Evolutionary conservation across 92 coral and sea anemone species (phyloP).

Genomic region (Anthopleura xanthogrammica): DNA sequence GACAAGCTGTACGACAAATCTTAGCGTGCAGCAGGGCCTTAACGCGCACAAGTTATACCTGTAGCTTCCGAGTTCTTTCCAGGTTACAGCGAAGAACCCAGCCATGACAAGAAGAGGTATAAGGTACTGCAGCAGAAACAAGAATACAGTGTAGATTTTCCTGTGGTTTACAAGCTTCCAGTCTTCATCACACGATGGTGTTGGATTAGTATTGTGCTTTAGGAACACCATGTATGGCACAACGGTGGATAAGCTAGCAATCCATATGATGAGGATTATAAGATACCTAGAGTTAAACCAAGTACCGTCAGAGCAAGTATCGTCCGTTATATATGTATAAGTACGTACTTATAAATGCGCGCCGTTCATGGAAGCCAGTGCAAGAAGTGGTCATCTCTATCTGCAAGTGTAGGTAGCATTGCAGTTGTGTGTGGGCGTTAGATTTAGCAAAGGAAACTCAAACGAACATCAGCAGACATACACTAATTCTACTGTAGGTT

Average conservation of each 20-base stretch:
- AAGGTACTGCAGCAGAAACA: slow-evolving; percentile 69
- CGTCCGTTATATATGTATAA: no score
- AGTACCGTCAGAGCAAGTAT: background rate
- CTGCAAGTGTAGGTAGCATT: no score
- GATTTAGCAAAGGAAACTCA: no score
- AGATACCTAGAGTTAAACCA: slow-evolving; percentile 9
- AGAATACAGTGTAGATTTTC: slow-evolving; percentile 54
- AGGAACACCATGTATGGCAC: slow-evolving; percentile 61
- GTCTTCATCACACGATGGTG: slow-evolving; percentile 53
- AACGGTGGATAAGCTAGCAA: slow-evolving; percentile 59
- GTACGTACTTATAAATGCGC: no score
- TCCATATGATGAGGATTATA: slow-evolving; percentile 55
- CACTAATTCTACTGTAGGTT: no score
- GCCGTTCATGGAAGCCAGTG: no score
- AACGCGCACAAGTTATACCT: no score
- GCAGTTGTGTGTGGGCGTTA: no score
- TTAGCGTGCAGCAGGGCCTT: no score
- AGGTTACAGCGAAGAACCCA: slow-evolving; percentile 36
- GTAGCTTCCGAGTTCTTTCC: slow-evolving; percentile 27
- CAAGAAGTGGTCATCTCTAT: no score
- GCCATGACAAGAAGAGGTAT: slow-evolving; percentile 62
- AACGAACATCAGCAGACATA: no score
- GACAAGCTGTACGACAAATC: no score
- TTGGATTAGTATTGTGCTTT: slow-evolving; percentile 38
- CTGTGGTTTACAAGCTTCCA: slow-evolving; percentile 52